Evolutionary conservation across 2,797 vertebrate genomes (phyloP), one percentile per base, ranked within the genome.

Genomic region (Anguilla pacifica): DNA sequence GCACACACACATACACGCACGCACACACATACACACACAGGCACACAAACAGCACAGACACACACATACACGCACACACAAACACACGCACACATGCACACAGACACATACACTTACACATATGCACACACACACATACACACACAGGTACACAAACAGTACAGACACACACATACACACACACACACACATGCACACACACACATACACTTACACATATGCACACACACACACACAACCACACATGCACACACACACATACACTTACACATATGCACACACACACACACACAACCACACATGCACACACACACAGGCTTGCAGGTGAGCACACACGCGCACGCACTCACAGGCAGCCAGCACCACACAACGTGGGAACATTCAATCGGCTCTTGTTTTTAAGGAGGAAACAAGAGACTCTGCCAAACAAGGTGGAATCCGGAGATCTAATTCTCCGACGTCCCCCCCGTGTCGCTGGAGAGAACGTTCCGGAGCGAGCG

Each of bases 401-500:
- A 39, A 77, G 35, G 31, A 77, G 35, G 31, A 77, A 77, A 77
- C 72, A 17, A 70, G 72, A 77, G 35, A 77, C 72, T 35, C 31
- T 15, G 72, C 72, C 72, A 39, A 77, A 77, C n/a, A 39, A 39
- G 72, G 72, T 35, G 35, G 35, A 39, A 77, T 39, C n/a, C 64
- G 22, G 22, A 70, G 64, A 25, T 79, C 39, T 25, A 46, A 49
- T 25, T 51, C 79, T 82, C 79, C 22, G n/a, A 51, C 35, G 79
- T 46, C 79, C 79, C 46, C 46, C 57, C 25, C 46, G 25, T 77
- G 79, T 43, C 46, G 10, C 79, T 46, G 79, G 61, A 88, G 86
- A 86, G 51, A 77, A 61, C 3, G 79, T 82, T 82, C 7, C 43
- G 46, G 28, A 9, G 53, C 15, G 13, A 59, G 86, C 86, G 51